Percentiles rank a stretch among this genome's conserved stretches.
Evolutionary conservation across 2,888 invertebrate genomes (phyloP).

Genomic region (Antitype chi): DNA sequence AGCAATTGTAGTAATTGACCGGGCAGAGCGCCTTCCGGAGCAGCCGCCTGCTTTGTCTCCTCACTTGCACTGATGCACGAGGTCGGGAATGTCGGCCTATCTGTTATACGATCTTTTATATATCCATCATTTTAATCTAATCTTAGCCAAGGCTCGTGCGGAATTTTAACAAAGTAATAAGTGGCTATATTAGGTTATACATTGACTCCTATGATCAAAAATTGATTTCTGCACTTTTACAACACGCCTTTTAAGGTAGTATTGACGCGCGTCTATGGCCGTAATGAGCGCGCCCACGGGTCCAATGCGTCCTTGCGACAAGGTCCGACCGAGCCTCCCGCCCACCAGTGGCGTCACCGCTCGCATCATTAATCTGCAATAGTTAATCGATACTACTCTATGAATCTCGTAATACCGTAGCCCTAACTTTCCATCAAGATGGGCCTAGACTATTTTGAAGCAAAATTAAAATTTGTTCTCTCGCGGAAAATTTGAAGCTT

Average conservation of each 20-base stretch:
- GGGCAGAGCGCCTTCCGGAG: constrained; percentile 86
- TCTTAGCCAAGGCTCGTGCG: constrained; percentile 24
- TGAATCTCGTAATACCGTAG: constrained; percentile 45
- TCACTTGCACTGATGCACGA: constrained; percentile 73
- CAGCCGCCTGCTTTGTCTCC: constrained; percentile 78
- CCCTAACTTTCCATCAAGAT: constrained; percentile 28
- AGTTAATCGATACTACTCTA: constrained; percentile 56
- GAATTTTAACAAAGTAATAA: constrained; percentile 50
- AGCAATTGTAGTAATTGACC: constrained; percentile 89
- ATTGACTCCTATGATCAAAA: constrained; percentile 55
- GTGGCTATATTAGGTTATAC: constrained; percentile 63
- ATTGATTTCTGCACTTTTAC: constrained; percentile 63
- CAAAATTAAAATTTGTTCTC: constrained; percentile 16
- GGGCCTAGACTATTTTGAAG: not conserved
- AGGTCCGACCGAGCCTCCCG: constrained; percentile 86
- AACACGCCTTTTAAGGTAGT: constrained; percentile 81
- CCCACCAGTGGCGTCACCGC: constrained; percentile 74
- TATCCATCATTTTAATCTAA: constrained; percentile 33
- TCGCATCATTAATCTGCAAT: constrained; percentile 57
- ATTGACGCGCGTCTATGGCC: constrained; percentile 74
- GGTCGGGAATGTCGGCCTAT: constrained; percentile 58
- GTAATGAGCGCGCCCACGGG: constrained; percentile 79
- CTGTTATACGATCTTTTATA: constrained; percentile 49
- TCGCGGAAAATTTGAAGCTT: constrained; percentile 31
- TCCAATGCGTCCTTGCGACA: constrained; percentile 85